These are phyloP conservation scores for Eolophus roseicapilla DNA, from an alignment of 2,113 vertebrate species.

Conservation along the genomic window DNA sequence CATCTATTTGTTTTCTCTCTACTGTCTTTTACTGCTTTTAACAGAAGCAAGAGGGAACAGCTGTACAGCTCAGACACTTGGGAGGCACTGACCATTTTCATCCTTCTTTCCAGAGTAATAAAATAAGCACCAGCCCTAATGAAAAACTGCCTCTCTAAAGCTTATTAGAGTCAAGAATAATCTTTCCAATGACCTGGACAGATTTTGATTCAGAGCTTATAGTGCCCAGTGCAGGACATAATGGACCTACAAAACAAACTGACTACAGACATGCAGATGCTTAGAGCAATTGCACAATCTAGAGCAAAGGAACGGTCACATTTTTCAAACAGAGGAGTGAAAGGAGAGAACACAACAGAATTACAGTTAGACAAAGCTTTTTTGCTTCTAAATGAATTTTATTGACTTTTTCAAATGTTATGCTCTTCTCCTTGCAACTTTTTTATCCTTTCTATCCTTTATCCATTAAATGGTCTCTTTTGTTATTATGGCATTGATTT, in stretches of 20 bases:
- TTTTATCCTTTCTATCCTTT: constrained; percentile 20
- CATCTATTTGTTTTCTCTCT: not conserved
- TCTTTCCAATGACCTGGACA: not conserved
- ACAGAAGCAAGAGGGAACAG: not conserved
- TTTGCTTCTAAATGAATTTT: not conserved
- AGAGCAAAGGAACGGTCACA: not conserved
- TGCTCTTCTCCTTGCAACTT: not conserved
- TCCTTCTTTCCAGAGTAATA: not conserved
- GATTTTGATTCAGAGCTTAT: not conserved
- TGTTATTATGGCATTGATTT: constrained; percentile 32
- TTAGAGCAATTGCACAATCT: not conserved
- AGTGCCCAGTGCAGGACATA: not conserved
- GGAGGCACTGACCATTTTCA: not conserved
- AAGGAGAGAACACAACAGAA: constrained; percentile 15
- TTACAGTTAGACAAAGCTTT: not conserved
- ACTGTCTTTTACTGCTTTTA: not conserved
- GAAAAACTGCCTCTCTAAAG: not conserved
- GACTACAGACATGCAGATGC: not conserved
- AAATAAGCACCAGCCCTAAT: not conserved
- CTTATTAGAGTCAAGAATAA: not conserved
- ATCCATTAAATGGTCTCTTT: not conserved
- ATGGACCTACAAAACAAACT: not conserved
- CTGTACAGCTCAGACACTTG: not conserved
- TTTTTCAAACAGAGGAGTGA: not conserved
- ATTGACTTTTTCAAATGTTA: constrained; percentile 10